Evolutionary conservation across 2,113 vertebrate species (phyloP), one percentile per base, ranked within the genome.

Genomic region (Lates calcarifer): DNA sequence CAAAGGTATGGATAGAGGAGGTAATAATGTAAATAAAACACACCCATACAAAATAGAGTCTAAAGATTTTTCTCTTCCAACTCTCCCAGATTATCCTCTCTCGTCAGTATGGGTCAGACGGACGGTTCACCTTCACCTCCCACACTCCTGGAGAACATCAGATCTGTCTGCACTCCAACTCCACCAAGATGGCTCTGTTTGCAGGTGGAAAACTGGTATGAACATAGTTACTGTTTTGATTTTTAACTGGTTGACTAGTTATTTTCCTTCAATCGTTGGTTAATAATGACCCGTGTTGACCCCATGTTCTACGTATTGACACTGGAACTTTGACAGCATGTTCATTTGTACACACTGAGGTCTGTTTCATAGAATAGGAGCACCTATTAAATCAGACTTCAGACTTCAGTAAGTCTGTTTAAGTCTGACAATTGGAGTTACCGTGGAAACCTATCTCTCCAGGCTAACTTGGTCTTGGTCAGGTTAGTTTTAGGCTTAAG

Each of bases 91-190:
- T 97, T 64, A 95, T 99, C 39, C 93, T 98, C 7, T 99, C 98
- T 1, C 94, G 97, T 60, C 98, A 98, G 75, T 99, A 99, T 0
- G 97, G 98, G 45, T 97, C 98, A 0, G 97, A 99, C 37, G 98
- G 97, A 0, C 96, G 97, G 5, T 99, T 99, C 93, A 98, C 97
- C 14, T 99, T 98, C 90, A 98, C 98, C 0, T 98, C 97, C 0
- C 97, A 98, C 92, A 98, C 96, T 0, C 98, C 97, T 0, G 98
- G 98, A 1, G 97, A 99, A 74, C 98, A 99, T 90, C 97, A 98
- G 92, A 98, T 99, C 90, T 99, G 98, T 90, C 92, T 99, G 60
- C 98, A 98, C 93, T 99, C 98, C 84, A 99, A 98, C 91, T 98
- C 98, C 65, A 97, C 97, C n/a, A 96, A 96, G 90, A 97, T 98